A percentile compares a stretch with the other conserved stretches of the same genome.
These are phyloP conservation scores for Chymomyza caudatula DNA, from an alignment of 2,888 invertebrate genomes.

Conservation along the genomic window DNA sequence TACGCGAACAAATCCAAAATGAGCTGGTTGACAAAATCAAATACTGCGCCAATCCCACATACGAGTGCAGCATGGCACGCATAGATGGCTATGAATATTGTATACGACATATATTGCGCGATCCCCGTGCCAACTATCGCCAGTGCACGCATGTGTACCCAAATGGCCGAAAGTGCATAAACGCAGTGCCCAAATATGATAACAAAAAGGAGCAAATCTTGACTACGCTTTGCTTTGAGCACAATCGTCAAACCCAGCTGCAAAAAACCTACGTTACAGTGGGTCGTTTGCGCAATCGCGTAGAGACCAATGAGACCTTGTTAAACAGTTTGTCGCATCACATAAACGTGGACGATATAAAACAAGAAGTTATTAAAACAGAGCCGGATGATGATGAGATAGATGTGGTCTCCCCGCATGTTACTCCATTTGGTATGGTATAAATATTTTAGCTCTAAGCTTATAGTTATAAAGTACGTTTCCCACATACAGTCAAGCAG, in stretches of 20 bases:
- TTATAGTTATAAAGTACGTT: background rate
- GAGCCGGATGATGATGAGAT: slow-evolving; percentile 79
- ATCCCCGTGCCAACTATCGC: slow-evolving; percentile 89
- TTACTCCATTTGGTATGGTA: slow-evolving; percentile 82
- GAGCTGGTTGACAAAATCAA: slow-evolving; percentile 82
- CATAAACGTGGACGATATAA: slow-evolving; percentile 77
- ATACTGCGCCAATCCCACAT: slow-evolving; percentile 82
- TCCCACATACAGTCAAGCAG: slow-evolving; percentile 60
- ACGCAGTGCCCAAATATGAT: slow-evolving; percentile 86
- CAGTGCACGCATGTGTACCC: slow-evolving; percentile 86
- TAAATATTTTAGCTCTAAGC: background rate
- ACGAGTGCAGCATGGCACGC: slow-evolving; percentile 83
- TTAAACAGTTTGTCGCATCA: slow-evolving; percentile 84
- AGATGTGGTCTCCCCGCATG: slow-evolving; percentile 79
- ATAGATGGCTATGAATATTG: slow-evolving; percentile 88
- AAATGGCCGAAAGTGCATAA: slow-evolving; percentile 85
- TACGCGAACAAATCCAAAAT: slow-evolving; percentile 80
- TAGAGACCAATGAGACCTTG: slow-evolving; percentile 83
- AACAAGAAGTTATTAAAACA: slow-evolving; percentile 51
- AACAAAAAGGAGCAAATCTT: slow-evolving; percentile 84
- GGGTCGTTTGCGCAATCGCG: slow-evolving; percentile 81
- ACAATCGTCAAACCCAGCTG: slow-evolving; percentile 83
- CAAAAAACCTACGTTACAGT: slow-evolving; percentile 81
- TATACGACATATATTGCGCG: slow-evolving; percentile 89
- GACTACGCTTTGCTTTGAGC: slow-evolving; percentile 84